Base-by-base conservation (phyloP, 92 coral and sea anemone genomes). In the Epizoanthus stellaris region DNA sequence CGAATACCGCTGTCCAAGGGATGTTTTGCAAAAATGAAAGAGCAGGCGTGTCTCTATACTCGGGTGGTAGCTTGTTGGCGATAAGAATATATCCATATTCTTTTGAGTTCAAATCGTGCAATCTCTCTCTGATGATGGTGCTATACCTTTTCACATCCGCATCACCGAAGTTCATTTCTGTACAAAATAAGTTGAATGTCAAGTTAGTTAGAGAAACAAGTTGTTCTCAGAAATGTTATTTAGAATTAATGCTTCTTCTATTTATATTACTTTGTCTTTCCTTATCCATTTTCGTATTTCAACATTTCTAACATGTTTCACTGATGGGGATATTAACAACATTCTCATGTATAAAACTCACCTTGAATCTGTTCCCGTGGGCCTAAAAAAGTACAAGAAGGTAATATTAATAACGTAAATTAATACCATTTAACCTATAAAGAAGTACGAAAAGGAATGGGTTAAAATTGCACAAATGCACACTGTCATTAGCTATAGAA, bases 1-100 rank as follows among this genome's bases (percentile, higher is more conserved):
- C 93, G 63, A 90, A 90, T 42, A 90, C 93, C 1, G 90, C 87
- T 59, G 80, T n/a, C 90, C 93, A 90, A 67, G 93, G 93, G 62
- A 90, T 87, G 85, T 85, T 90, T 77, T 90, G 87, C 52, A 90
- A 88, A 67, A 90, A 90, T 3, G 93, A 59, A 43, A 90, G 52
- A 30, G 70, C 77, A 17, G 84, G 66, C 16, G 87, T 76, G 20
- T 71, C 86, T 77, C 93, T 81, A 70, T 90, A 77, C 39, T 82
- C 74, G 40, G 87, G 82, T 34, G 90, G 90, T 6, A 90, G 36
- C 74, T 87, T 90, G 69, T 83, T 87, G 21, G 93, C 90, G 3
- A 90, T 70, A 13, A 90, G 61, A 30, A 87, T 75, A 75, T 82
- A 90, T 60, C 80, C 77, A 42, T 38, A 82, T n/a, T 90, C 93